Base-by-base conservation (phyloP, 2,888 invertebrate genomes). In the Agrotis exclamationis region DNA sequence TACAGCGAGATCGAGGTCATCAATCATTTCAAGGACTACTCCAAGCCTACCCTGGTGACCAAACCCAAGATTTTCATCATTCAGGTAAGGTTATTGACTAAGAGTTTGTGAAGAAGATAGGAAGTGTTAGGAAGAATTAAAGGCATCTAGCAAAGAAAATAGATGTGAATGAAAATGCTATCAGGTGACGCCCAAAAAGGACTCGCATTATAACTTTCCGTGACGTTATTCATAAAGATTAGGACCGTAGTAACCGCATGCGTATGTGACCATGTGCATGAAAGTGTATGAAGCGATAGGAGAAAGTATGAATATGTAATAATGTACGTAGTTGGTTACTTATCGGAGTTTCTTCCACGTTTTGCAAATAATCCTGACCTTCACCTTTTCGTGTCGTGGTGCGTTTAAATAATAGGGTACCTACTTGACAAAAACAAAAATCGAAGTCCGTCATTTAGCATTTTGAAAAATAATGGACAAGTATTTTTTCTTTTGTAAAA, bases 41-140 rank as follows among this genome's bases (percentile, higher is more conserved):
- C 89, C 63, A 94, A 92, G 28, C 93, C 91, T 0, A 91, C 91
- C 0, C 83, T 95, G 9, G 85, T 93, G 16, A 92, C 93, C 0
- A 95, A 95, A 63, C 95, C 95, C 0, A 93, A 92, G 74, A 79
- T 95, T 47, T 77, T 94, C 18, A 91, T 95, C 20, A 89, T 95
- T 65, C 95, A 94, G 90, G 95, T 95, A 20, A 79, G 39, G 39
- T 39, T 39, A 11, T 39, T 39, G 9, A 39, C 39, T 39, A 39
- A 39, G 39, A 39, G 11, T 39, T 11, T 39, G 9, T 39, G 2
- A 39, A 2, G 39, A 39, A 11, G 2, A 2, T 33, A 1, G 33
- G 6, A 7, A 7, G 33, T 33, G 7, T 33, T 39, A 39, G 11
- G 39, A 9, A 39, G 39, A 39, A 11, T 39, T 39, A 39, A 5